Evolutionary conservation across 1,140 invertebrate genomes (phyloP).

Genomic region (Onthophagus taurus): DNA sequence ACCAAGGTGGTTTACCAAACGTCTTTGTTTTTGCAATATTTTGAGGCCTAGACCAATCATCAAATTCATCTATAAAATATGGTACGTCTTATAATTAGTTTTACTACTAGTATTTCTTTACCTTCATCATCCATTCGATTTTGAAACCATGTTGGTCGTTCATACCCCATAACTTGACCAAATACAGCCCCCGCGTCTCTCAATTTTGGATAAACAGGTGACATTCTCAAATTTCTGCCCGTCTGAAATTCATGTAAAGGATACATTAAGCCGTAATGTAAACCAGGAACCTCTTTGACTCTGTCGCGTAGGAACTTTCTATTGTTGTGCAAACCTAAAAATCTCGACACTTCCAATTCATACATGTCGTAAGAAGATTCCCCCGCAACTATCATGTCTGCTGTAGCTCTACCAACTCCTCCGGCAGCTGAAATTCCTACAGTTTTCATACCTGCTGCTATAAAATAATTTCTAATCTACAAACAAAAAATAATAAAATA

Average conservation of each 20-base stretch:
- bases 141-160: slow-evolving; percentile 89
- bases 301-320: slow-evolving; percentile 86
- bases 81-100: background rate
- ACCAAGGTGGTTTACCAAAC: slow-evolving; percentile 89
- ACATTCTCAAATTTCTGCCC: slow-evolving; percentile 86
- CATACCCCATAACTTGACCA: slow-evolving; percentile 97
- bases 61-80: slow-evolving; percentile 23
- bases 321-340: slow-evolving; percentile 93
- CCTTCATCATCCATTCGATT: slow-evolving; percentile 43
- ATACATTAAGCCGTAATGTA: slow-evolving; percentile 76
- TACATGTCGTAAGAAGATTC: slow-evolving; percentile 78
- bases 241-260: slow-evolving; percentile 79
- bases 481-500: slow-evolving; percentile 23
- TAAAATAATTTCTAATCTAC: slow-evolving; percentile 86
- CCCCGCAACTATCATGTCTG: slow-evolving; percentile 81
- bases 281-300: slow-evolving; percentile 85
- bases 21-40: slow-evolving; percentile 66
- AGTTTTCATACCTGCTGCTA: slow-evolving; percentile 94
- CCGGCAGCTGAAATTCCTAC: slow-evolving; percentile 87
- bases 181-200: slow-evolving; percentile 91
- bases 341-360: slow-evolving; percentile 85
- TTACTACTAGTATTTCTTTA: slow-evolving; percentile 25
- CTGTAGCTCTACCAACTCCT: slow-evolving; percentile 83
- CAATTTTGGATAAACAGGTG: slow-evolving; percentile 89
- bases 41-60: slow-evolving; percentile 40